These are phyloP conservation scores for Caligus rogercresseyi DNA, from an alignment of 1,140 invertebrate genomes.

Conservation along the genomic window DNA sequence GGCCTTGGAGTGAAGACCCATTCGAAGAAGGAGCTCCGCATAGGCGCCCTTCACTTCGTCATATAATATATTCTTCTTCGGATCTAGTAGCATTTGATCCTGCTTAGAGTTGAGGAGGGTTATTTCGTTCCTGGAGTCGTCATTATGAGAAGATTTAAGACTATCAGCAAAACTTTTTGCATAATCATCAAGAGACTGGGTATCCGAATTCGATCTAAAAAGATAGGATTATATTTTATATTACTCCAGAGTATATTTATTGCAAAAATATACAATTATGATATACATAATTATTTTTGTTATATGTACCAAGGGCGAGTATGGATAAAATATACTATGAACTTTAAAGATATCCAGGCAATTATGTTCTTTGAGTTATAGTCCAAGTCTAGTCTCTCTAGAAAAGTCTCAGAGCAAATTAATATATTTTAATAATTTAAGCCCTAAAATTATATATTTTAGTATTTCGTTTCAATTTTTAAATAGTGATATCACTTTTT, in stretches of 20 bases:
- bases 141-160: not conserved
- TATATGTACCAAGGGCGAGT: too few relatives aligned
- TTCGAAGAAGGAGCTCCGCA: conserved; percentile 67
- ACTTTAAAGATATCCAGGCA: too few relatives aligned
- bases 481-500: too few relatives aligned
- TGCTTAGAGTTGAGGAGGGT: not conserved
- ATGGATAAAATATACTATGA: too few relatives aligned
- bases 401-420: too few relatives aligned
- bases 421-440: too few relatives aligned
- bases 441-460: too few relatives aligned
- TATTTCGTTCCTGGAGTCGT: not conserved
- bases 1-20: conserved; percentile 59
- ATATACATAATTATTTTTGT: too few relatives aligned
- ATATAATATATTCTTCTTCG: conserved; percentile 42
- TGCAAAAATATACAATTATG: not conserved
- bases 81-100: conserved; percentile 35
- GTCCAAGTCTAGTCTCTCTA: too few relatives aligned
- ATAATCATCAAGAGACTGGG: not conserved
- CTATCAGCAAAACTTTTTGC: not conserved
- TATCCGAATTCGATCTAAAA: not conserved
- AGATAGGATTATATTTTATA: not conserved
- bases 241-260: too few relatives aligned
- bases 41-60: conserved; percentile 72
- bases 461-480: too few relatives aligned
- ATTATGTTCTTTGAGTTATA: too few relatives aligned